Evolutionary conservation across 2,888 invertebrate genomes (phyloP), one percentile per base, ranked within the genome.

Genomic region (Melanophora roralis): DNA sequence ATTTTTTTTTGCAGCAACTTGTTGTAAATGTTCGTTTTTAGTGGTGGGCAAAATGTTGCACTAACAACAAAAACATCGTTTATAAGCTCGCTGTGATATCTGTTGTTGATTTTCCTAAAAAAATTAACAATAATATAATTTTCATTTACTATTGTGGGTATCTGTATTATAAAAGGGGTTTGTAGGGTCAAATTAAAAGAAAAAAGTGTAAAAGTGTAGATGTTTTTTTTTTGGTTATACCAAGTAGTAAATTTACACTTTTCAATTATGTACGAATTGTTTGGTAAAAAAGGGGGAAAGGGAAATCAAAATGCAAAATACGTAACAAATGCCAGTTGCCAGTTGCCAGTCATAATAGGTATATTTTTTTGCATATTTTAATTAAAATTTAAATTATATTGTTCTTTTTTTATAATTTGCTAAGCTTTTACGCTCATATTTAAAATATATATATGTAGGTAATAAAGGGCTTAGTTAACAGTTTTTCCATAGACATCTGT

Each of bases 31-130:
- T 40, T 14, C 6, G 40, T 32, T 32, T 27, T 5, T 59, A 69
- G 55, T 62, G 57, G 53, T 43, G 64, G 73, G 78, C 78, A 73
- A 78, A 62, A 73, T 38, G 16, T 57, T 57, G 51, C 62, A 68
- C 60, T 59, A 51, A 62, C 60, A 59, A 67, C 55, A 47, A 62
- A 38, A 38, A 49, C 62, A 21, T 49, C 16, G 16, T 53, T 45
- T 12, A 55, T 43, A 73, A 53, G 27, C 47, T 53, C 14, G 34
- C 19, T 55, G 45, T 21, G 53, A 14, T 32, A 12, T 43, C 11
- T 27, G 40, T 16, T 53, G 55, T 8, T 36, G 55, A n/a, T 32
- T 47, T 55, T 4, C 45, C 12, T 8, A 40, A 38, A 19, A 62
- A 45, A 32, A 38, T 57, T 21, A 57, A 36, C 36, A 14, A 11